phyloP scores from a whole-genome alignment of 2,797 vertebrate species.

The Eulemur albifrons region DNA sequence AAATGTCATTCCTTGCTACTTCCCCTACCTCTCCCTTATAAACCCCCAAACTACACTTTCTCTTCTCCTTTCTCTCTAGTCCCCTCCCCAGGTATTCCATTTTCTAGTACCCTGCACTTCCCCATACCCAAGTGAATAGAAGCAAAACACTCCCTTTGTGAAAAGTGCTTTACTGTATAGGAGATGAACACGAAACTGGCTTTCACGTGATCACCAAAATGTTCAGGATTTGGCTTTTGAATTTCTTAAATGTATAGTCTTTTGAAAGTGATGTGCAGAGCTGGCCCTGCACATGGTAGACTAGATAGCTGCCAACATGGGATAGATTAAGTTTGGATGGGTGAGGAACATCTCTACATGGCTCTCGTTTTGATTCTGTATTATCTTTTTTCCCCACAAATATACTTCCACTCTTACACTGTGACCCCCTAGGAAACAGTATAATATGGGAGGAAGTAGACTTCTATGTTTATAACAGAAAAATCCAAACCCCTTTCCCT shows the following conservation, averaged over 20 bases:
- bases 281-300: neutral
- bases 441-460: neutral
- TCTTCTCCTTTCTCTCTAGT: neutral
- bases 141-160: neutral
- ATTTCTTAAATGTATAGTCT: neutral
- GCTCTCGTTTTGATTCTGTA: neutral
- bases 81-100: neutral
- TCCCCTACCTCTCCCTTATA: neutral
- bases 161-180: neutral
- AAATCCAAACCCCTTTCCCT: neutral
- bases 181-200: neutral
- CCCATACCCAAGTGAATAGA: neutral
- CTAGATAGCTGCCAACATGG: fast-evolving
- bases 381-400: neutral
- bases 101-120: neutral
- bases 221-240: neutral
- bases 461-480: neutral
- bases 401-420: neutral
- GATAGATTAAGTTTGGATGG: too few relatives aligned
- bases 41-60: neutral
- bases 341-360: neutral
- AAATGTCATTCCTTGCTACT: neutral
- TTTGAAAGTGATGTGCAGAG: neutral
- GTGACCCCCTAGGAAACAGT: neutral
- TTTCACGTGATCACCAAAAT: neutral